Conservation (phyloP, 2,888 invertebrate genomes). For the Drosophila demipolita region DNA sequence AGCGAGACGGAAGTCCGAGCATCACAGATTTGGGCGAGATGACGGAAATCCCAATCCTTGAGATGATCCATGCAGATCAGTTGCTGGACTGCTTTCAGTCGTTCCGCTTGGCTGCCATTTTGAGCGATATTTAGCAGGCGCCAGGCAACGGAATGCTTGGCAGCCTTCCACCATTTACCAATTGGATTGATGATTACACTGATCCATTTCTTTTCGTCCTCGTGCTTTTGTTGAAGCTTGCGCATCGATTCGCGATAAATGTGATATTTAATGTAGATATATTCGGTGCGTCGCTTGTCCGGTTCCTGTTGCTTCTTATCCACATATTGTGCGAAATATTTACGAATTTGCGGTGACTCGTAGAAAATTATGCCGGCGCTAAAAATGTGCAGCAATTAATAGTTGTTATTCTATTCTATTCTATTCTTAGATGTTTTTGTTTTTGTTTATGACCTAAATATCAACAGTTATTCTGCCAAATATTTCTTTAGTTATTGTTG, state of each 20-base stretch:
- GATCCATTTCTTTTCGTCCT: conserved; percentile 84
- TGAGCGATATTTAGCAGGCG: conserved; percentile 89
- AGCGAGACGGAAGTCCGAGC: conserved; percentile 91
- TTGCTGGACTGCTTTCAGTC: conserved; percentile 88
- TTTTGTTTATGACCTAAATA: conserved; percentile 27
- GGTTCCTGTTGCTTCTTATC: conserved; percentile 69
- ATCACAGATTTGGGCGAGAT: conserved; percentile 92
- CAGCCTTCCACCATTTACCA: conserved; percentile 87
- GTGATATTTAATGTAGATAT: conserved; percentile 87
- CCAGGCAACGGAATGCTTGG: conserved; percentile 89
- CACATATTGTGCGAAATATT: conserved; percentile 84
- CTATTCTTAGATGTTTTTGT: conserved; percentile 25
- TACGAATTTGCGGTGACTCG: conserved; percentile 81
- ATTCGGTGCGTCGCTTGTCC: conserved; percentile 85
- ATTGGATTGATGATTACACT: conserved; percentile 84
- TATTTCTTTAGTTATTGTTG: conserved; percentile 45
- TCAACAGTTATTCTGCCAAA: conserved; percentile 57
- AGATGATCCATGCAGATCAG: conserved; percentile 89
- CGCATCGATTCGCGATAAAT: conserved; percentile 85
- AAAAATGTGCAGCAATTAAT: conserved; percentile 14
- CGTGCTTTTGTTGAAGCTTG: conserved; percentile 81
- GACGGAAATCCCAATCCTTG: conserved; percentile 89
- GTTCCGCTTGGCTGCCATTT: conserved; percentile 87
- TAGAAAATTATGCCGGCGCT: conserved; percentile 83
- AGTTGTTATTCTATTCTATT: conserved; percentile 15